phyloP scores from a whole-genome alignment of 1,140 invertebrate genomes.

The Drosophila navojoa region DNA sequence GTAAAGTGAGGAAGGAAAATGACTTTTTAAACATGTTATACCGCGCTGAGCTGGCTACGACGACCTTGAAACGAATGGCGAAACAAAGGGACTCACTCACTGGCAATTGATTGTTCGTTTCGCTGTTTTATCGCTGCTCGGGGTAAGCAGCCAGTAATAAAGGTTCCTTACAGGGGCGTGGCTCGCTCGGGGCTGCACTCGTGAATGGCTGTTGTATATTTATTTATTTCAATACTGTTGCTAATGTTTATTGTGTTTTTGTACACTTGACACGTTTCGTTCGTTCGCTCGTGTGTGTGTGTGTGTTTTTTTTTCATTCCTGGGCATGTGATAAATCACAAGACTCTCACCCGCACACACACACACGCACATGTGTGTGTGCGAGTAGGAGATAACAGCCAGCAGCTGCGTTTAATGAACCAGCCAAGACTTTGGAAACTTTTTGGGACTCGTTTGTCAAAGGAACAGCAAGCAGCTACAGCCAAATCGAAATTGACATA shows the following conservation, averaged over 20 bases:
- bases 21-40: conserved; percentile 41
- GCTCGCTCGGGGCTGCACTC: conserved; percentile 9
- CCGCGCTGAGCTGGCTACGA: conserved; percentile 2
- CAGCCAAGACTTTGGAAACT: conserved; percentile 68
- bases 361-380: conserved; percentile 12
- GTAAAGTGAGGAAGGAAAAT: neutral
- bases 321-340: conserved; percentile 74
- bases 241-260: conserved; percentile 72
- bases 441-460: conserved; percentile 63
- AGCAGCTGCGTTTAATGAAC: conserved; percentile 78
- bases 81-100: conserved; percentile 16
- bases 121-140: conserved; percentile 16
- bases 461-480: conserved; percentile 11
- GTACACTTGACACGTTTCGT: conserved; percentile 75
- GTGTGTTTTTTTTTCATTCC: conserved; percentile 2
- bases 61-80: conserved; percentile 29
- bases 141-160: neutral
- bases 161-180: conserved; percentile 19
- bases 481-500: conserved; percentile 10
- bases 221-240: conserved; percentile 63
- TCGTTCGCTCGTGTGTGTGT: conserved; percentile 24
- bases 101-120: conserved; percentile 31
- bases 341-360: conserved; percentile 8
- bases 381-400: conserved; percentile 61
- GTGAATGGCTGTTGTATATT: conserved; percentile 43